Base-by-base conservation (phyloP, 1,140 invertebrate species). In the Camponotus vicinus region DNA sequence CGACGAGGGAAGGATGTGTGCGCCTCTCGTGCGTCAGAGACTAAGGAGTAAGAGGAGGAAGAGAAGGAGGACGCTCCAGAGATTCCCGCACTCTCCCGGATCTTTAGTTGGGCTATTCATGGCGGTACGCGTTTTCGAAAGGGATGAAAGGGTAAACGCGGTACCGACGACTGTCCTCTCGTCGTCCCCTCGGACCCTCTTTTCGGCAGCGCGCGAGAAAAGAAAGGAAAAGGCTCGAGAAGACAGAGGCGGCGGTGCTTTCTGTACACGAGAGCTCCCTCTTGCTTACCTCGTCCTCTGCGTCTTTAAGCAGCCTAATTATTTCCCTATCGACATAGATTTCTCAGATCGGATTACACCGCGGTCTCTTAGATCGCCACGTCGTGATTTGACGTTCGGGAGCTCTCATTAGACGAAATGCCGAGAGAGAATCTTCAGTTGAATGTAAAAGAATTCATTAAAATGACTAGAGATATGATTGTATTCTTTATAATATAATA, bases 291-390 rank as follows among this genome's bases (percentile, higher is more conserved):
- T 52, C 42, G 27, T 11, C 59, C 45, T 40, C 45, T n/a, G 2
- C 71, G 79, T 88, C 80, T 89, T 86, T 86, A 89, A 93, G 91
- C 93, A 92, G 92, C 92, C 93, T 93, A 93, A 93, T 93, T 93
- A 93, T 92, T 93, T 90, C 91, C 90, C 92, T 93, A 93, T 93
- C 93, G 92, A 92, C 92, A 91, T 82, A 88, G 90, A 92, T 90
- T 92, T 92, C 93, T 92, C 77, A 92, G 92, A 90, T 93, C 92
- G 92, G 90, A 91, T 93, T 93, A 93, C 92, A 71, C 86, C 85
- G 78, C 86, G 82, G 40, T 32, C 76, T 34, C 76, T 78, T 59
- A 42, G 57, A 73, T 77, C 80, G 70, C 70, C 52, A 49, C 57
- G 40, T 27, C 57, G 27, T 40, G 45, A 75, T 61, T 18, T 52